Evolutionary conservation across 2,797 vertebrate species (phyloP), one percentile per base, ranked within the genome.

Genomic region (Hipposideros larvatus): DNA sequence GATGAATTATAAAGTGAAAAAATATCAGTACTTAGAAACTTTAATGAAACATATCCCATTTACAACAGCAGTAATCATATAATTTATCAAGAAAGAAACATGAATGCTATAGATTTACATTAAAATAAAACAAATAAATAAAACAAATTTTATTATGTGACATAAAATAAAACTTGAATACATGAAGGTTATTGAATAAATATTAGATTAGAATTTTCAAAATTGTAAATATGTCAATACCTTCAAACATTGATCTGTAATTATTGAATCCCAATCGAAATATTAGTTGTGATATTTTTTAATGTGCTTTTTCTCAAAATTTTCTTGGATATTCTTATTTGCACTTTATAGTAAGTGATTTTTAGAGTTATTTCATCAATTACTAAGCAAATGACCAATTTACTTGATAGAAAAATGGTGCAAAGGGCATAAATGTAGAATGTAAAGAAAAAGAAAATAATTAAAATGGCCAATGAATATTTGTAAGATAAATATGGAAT

Each of bases 151-250:
- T 74, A 70, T 26, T 86, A 66, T 92, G 34, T 1, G 10, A 88
- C 10, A 57, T 70, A 66, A 96, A 80, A 68, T 61, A 74, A 87
- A 95, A 87, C 4, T 70, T 90, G 51, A 95, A 70, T 65, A 59
- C 0, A 73, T 37, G 0, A 16, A 88, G 4, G 4, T 19, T 84
- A 80, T 46, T 59, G 14, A 66, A 82, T 70, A 75, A 71, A 70
- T 87, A 94, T 41, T 73, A 7, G 92, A 75, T 89, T 74, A 0
- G 31, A 78, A 78, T 28, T 85, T 89, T 95, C 22, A 65, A 83
- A 83, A 61, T 91, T 65, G 1, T 91, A 43, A 91, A 82, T 7
- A 19, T 65, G 1, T 53, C 85, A 90, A 86, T 79, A 31, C 48
- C 14, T 3, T 7, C 43, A 65, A 24, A 84, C 7, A 59, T 31